phyloP scores from a whole-genome alignment of 2,797 vertebrate species.

The Carapus acus region DNA sequence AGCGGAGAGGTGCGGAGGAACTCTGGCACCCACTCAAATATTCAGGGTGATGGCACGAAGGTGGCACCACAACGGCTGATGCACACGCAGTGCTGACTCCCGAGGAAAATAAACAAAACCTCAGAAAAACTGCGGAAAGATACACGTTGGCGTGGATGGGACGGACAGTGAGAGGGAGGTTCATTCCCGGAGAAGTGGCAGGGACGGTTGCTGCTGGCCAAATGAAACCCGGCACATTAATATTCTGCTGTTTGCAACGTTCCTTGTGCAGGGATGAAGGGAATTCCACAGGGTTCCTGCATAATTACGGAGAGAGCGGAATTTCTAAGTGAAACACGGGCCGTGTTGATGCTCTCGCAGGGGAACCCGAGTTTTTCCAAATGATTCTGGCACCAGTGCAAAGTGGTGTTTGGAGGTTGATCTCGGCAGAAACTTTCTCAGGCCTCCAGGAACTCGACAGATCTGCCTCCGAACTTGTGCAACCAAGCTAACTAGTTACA shows the following conservation, averaged over 20 bases:
- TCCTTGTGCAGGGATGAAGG: conserved; percentile 13
- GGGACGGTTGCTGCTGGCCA: not conserved
- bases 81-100: no score
- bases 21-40: conserved; percentile 36
- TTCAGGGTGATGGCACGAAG: conserved; percentile 33
- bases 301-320: conserved; percentile 15
- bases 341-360: conserved; percentile 9
- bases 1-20: conserved; percentile 36
- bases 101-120: no score
- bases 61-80: conserved; percentile 12
- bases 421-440: no score
- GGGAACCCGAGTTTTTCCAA: not conserved
- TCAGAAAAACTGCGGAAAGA: no score
- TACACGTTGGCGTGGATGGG: not conserved
- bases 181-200: conserved; percentile 6
- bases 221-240: conserved; percentile 16
- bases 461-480: no score
- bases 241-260: conserved; percentile 19
- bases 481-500: no score
- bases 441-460: no score
- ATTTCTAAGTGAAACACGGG: conserved; percentile 15
- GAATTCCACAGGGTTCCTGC: conserved; percentile 12
- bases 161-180: not conserved
- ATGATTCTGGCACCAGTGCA: no score
- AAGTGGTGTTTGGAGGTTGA: no score